Percentiles rank a stretch among this genome's conserved stretches.
Evolutionary conservation across 2,888 invertebrate genomes (phyloP).

Genomic region (Rhagophthalmus giganteus): DNA sequence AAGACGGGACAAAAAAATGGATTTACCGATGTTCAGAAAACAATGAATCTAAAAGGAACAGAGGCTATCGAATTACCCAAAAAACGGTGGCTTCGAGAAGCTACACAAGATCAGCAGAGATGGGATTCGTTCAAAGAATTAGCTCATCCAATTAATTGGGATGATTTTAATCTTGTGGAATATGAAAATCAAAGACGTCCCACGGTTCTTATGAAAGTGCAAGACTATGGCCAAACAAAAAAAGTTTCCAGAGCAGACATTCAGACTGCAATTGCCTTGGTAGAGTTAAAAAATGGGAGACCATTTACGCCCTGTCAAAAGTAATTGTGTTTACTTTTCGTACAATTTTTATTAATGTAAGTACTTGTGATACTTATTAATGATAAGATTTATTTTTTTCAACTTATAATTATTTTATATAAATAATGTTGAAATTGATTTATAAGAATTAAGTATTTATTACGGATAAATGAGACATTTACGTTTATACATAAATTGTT

Average conservation of each 20-base stretch:
- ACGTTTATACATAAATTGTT: no score
- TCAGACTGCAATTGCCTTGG: constrained; percentile 65
- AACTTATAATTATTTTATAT: not conserved
- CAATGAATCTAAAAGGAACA: constrained; percentile 2
- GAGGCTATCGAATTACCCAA: constrained; percentile 56
- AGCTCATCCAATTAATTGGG: constrained; percentile 60
- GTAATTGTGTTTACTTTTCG: constrained; percentile 15
- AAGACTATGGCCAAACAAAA: constrained; percentile 37
- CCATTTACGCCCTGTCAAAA: constrained; percentile 29
- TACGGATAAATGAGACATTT: no score
- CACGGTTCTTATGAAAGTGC: constrained; percentile 58
- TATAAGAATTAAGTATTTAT: no score
- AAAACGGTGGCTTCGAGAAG: constrained; percentile 64
- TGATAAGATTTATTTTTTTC: not conserved
- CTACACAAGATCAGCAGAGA: constrained; percentile 50
- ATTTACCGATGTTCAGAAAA: constrained; percentile 37
- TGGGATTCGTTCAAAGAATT: constrained; percentile 54
- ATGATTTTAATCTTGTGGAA: constrained; percentile 41
- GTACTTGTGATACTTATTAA: no score
- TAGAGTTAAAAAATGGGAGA: constrained; percentile 58
- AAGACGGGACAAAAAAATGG: constrained; percentile 6
- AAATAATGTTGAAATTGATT: no score
- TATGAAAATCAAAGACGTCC: constrained; percentile 59
- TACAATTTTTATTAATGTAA: constrained; percentile 5
- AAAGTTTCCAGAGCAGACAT: constrained; percentile 56